Conservation (phyloP, 2,888 invertebrate genomes). For the Crioceris asparagi region DNA sequence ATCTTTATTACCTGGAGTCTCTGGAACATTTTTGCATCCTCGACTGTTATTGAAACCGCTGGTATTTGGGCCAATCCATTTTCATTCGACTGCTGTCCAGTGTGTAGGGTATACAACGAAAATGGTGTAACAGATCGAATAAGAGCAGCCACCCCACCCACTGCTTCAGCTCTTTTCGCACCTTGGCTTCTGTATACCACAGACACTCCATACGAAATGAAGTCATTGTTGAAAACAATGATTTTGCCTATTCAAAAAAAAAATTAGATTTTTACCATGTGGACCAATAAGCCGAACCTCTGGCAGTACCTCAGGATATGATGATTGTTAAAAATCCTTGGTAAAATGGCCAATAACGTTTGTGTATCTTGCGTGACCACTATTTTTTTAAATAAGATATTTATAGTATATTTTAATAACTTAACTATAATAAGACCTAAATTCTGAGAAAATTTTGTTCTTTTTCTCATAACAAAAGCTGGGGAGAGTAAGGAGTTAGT, state of each 20-base stretch:
- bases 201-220: constrained; percentile 52
- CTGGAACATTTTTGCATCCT: constrained; percentile 64
- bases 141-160: constrained; percentile 66
- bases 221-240: constrained; percentile 62
- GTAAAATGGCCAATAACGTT: too few species aligned
- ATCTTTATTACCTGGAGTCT: constrained; percentile 38
- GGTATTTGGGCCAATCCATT: constrained; percentile 55
- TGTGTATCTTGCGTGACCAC: too few species aligned
- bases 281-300: too few species aligned
- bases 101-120: constrained; percentile 68
- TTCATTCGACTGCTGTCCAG: constrained; percentile 57
- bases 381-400: too few species aligned
- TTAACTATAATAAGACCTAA: too few species aligned
- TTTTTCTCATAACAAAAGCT: too few species aligned
- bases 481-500: too few species aligned
- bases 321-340: too few species aligned
- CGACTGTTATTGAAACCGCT: constrained; percentile 62
- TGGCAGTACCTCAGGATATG: too few species aligned
- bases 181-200: constrained; percentile 54
- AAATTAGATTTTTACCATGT: too few species aligned
- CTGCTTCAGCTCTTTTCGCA: constrained; percentile 49
- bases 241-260: constrained; percentile 71
- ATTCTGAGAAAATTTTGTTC: too few species aligned
- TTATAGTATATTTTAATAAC: too few species aligned
- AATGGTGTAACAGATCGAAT: constrained; percentile 67